A percentile compares a stretch with the other conserved stretches of the same genome.
Evolutionary conservation across 2,888 invertebrate species (phyloP).

Genomic region (Idaea aversata): DNA sequence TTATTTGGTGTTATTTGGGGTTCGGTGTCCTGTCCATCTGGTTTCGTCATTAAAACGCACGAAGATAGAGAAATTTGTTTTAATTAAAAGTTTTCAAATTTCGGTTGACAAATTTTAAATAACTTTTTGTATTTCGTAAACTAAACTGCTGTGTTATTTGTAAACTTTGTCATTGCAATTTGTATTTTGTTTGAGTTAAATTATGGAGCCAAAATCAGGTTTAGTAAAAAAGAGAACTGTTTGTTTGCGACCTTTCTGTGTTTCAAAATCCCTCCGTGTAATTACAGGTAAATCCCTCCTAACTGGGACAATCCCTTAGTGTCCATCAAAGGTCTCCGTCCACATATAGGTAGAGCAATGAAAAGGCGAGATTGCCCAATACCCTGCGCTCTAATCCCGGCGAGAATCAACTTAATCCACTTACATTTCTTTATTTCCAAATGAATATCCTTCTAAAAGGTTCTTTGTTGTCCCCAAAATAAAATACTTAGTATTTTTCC

Average conservation of each 20-base stretch:
- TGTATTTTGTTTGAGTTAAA: background rate
- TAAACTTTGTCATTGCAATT: conserved; percentile 8
- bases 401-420: conserved; percentile 54
- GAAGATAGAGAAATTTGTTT: conserved; percentile 7
- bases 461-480: conserved; percentile 55
- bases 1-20: conserved; percentile 2
- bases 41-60: background rate
- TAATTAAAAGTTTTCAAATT: conserved; percentile 16
- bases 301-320: conserved; percentile 48
- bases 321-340: conserved; percentile 54
- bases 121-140: background rate
- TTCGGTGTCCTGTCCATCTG: background rate
- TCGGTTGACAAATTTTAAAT: background rate
- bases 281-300: conserved; percentile 52
- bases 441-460: conserved; percentile 55
- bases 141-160: background rate
- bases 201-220: background rate
- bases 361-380: conserved; percentile 53
- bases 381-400: conserved; percentile 49
- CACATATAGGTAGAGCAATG: conserved; percentile 45
- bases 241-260: conserved; percentile 25
- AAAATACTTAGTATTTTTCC: conserved; percentile 44
- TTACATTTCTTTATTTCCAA: conserved; percentile 54
- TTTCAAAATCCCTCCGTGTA: conserved; percentile 39
- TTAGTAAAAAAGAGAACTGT: background rate